Base-by-base conservation (phyloP, 92 coral and sea anemone species). In the Palythoa heliodiscus region DNA sequence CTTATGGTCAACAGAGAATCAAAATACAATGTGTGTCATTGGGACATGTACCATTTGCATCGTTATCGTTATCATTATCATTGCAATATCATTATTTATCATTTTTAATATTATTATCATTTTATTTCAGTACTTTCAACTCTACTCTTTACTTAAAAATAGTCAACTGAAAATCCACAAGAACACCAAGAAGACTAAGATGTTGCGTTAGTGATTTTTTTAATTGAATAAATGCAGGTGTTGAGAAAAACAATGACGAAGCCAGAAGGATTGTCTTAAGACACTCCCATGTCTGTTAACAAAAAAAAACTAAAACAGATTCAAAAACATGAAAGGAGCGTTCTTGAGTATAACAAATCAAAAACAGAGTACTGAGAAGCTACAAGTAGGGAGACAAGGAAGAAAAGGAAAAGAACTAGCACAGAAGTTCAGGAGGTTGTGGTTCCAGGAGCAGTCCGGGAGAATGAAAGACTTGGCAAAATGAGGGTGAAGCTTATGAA, bases 191-290 rank as follows among this genome's bases (percentile, higher is more conserved):
- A 40, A 17, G 55, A 39, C 12, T 1, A 40, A 19, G 1, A 43
- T 15, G 17, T 48, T 47, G 15, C 9, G 2, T 43, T 10, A 71
- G 7, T 40, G 53, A 39, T 5, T 6, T 39, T n/a, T 48, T 47
- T 12, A 77, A 9, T 70, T 77, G 55, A 70, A 77, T 50, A 77
- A 77, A n/a, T n/a, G n/a, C n/a, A n/a, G n/a, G n/a, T n/a, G n/a
- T n/a, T n/a, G n/a, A n/a, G n/a, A n/a, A n/a, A 61, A 77, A 77
- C 22, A 77, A 77, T 58, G 82, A 77, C 7, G 82, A 55, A 5
- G 82, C 82, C 15, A 77, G 82, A 55, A 77, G 48, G 70, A 61
- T 37, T 57, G 82, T 77, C 8, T 7, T 77, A 0, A 60, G 71
- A 0, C 82, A 77, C 29, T 57, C 70, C 5, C 57, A 77, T 13